Conservation (phyloP, 2,888 invertebrate species). For the Crioceris asparagi region DNA sequence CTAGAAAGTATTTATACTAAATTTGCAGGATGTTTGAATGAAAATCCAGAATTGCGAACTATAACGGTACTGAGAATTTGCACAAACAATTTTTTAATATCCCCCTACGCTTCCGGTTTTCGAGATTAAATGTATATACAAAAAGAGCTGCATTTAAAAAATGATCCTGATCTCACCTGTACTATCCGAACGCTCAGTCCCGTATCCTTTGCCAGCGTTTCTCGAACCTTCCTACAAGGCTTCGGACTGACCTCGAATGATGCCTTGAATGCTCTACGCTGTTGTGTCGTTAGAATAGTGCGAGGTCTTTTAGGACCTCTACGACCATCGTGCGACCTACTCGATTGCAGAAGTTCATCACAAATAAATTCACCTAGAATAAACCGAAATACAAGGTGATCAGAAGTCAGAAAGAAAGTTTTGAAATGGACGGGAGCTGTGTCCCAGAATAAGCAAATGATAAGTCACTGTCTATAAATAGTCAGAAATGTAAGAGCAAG, state of each 20-base stretch:
- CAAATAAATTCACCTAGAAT: slow-evolving; percentile 45
- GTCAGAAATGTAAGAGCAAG: too few relatives aligned
- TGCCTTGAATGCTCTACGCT: slow-evolving; percentile 71
- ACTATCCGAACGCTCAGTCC: slow-evolving; percentile 75
- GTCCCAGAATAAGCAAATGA: too few relatives aligned
- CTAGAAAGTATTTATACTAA: too few relatives aligned
- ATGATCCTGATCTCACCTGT: slow-evolving; percentile 51
- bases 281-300: slow-evolving; percentile 74
- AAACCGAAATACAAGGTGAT: too few relatives aligned
- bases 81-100: too few relatives aligned
- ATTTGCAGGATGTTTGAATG: not conserved
- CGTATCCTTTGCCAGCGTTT: slow-evolving; percentile 73
- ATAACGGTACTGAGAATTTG: too few relatives aligned
- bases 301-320: slow-evolving; percentile 71
- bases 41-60: not conserved
- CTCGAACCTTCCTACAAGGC: slow-evolving; percentile 72
- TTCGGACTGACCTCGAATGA: slow-evolving; percentile 80
- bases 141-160: slow-evolving; percentile 1
- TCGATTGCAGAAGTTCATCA: slow-evolving; percentile 47
- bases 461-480: too few relatives aligned
- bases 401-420: too few relatives aligned
- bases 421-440: too few relatives aligned
- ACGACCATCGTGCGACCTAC: slow-evolving; percentile 50
- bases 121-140: not conserved
- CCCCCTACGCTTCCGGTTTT: too few relatives aligned